phyloP scores from a whole-genome alignment of 2,113 vertebrate species.

The Rhynchopsitta pachyrhyncha region DNA sequence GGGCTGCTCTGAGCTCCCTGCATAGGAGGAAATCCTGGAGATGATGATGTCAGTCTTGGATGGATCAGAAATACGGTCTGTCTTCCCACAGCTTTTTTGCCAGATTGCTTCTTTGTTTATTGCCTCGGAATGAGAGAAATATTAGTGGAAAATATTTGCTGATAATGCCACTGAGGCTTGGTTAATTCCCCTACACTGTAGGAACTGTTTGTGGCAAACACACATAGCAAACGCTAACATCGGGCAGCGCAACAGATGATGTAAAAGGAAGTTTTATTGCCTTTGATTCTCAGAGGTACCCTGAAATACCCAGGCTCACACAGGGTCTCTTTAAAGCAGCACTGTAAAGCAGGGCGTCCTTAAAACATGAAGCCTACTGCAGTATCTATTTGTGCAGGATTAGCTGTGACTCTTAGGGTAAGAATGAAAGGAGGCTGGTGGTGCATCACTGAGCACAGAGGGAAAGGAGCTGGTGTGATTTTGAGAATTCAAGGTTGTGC shows the following conservation, averaged over 20 bases:
- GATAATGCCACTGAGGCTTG: background rate
- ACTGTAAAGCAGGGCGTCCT: background rate
- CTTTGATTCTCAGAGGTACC: background rate
- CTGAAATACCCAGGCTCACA: background rate
- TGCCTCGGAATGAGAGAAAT: background rate
- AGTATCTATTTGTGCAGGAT: background rate
- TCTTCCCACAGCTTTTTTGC: background rate
- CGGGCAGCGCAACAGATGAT: accelerated
- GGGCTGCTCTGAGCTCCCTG: background rate
- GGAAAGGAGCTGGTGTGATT: background rate
- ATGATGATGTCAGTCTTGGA: background rate
- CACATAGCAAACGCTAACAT: background rate
- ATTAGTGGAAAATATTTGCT: background rate
- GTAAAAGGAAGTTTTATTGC: background rate
- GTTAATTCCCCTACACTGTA: background rate
- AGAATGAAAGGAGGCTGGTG: background rate
- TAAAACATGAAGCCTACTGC: background rate
- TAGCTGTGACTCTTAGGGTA: background rate
- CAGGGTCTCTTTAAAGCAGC: background rate
- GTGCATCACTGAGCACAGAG: background rate
- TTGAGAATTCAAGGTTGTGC: background rate
- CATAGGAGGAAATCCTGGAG: background rate
- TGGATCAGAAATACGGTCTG: background rate
- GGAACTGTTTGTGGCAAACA: background rate
- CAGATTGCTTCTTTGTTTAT: background rate